Evolutionary conservation across 2,888 invertebrate genomes (phyloP), one percentile per base, ranked within the genome.

Genomic region (Noctua fimbriata): DNA sequence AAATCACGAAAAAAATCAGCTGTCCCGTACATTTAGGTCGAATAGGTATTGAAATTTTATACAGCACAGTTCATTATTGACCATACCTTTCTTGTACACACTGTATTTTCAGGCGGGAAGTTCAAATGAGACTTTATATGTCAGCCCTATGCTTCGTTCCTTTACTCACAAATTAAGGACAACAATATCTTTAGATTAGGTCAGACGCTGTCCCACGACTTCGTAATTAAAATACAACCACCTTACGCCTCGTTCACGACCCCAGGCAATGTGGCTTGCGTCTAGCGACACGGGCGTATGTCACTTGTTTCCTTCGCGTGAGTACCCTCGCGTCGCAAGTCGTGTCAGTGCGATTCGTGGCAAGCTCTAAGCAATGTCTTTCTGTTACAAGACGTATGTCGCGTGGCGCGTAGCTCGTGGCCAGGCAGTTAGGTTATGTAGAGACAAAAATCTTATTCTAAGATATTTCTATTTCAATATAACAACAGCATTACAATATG

Each of bases 401-500:
- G 9, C 10, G 63, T 63, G 12, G 6, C 28, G 0, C 7, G 18
- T 32, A 63, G 18, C 32, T 63, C 3, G 63, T 63, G 63, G 21
- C 21, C 21, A 60, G n/a, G 60, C 14, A 32, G 9, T 63, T 32
- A 69, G 47, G 2, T 21, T 10, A 7, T n/a, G 24, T 24, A 41
- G 21, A 32, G 24, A 52, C 24, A 24, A 55, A 71, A 21, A 49
- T 14, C 28, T 21, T 55, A 32, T 66, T 77, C 36, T 18, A 12
- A 65, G 47, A 72, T 21, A 65, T 74, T 71, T 74, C 52, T 44
- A 86, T 69, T 79, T 65, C 24, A 65, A 79, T 70, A 49, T 71
- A 79, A 55, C 63, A 79, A 55, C 63, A 67, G 28, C 36, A 71
- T 78, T 69, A 75, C 52, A 77, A 75, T 87, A 84, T 85, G 76